Conservation (phyloP, 2,797 vertebrate species). For the Characodon lateralis region DNA sequence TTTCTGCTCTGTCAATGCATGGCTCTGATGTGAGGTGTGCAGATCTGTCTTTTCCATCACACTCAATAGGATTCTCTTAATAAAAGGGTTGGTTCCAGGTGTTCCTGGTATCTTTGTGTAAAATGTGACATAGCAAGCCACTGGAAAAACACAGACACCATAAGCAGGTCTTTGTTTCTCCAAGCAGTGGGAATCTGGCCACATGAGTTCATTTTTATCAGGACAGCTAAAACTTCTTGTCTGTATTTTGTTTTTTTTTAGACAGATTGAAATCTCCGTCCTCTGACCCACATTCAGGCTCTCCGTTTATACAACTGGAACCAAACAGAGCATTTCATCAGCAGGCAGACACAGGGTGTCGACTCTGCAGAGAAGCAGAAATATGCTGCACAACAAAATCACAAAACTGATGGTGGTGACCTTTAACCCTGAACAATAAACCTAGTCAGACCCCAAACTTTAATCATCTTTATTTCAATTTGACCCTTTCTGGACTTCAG, state of each 20-base stretch:
- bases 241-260: background rate
- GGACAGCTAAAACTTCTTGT: background rate
- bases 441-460: background rate
- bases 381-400: background rate
- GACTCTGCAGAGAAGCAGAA: background rate
- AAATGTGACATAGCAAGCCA: background rate
- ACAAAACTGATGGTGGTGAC: background rate
- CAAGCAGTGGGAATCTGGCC: background rate
- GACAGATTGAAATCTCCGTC: background rate
- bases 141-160: background rate
- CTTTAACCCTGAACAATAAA: constrained; percentile 1
- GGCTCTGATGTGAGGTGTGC: too few relatives aligned
- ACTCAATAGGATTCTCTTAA: too few relatives aligned
- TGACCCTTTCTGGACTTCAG: background rate
- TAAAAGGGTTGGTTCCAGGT: too few relatives aligned
- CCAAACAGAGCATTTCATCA: constrained; percentile 10
- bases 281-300: constrained; percentile 24
- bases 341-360: background rate
- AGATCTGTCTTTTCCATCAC: too few relatives aligned
- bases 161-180: background rate
- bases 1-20: too few relatives aligned
- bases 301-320: background rate
- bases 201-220: background rate
- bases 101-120: too few relatives aligned
- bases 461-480: background rate